A percentile compares a stretch with the other conserved stretches of the same genome.
These are phyloP conservation scores for Mystacornis crossleyi DNA, from an alignment of 2,113 vertebrate genomes.

Conservation along the genomic window DNA sequence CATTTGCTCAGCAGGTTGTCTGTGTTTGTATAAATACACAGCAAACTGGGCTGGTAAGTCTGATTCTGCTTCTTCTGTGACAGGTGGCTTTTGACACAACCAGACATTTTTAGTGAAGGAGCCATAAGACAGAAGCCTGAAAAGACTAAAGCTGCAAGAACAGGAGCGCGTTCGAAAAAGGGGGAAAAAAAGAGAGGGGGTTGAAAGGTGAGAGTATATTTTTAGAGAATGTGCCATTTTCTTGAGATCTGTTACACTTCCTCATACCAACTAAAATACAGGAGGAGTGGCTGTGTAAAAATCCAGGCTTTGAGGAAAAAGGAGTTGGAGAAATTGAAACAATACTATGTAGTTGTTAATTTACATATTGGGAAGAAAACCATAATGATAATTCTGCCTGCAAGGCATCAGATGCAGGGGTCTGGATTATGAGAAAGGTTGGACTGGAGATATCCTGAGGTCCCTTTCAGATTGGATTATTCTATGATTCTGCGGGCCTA, in stretches of 20 bases:
- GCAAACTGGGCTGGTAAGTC: not conserved
- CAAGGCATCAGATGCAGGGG: not conserved
- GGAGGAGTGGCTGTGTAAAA: not conserved
- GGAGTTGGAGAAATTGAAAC: not conserved
- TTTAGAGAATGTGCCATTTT: not conserved
- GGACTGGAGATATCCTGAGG: not conserved
- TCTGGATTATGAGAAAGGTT: not conserved
- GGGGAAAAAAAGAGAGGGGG: slow-evolving; percentile 60
- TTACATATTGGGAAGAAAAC: not conserved
- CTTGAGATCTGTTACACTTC: not conserved
- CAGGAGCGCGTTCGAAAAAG: slow-evolving; percentile 70
- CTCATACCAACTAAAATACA: not conserved
- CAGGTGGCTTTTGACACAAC: slow-evolving; percentile 75
- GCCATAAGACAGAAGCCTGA: slow-evolving; percentile 68
- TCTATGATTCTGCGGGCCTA: not conserved
- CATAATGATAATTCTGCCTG: not conserved
- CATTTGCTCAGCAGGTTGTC: not conserved
- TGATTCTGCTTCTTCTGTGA: slow-evolving; percentile 60
- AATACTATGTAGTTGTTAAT: not conserved
- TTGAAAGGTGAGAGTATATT: slow-evolving; percentile 71
- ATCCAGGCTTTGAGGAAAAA: not conserved
- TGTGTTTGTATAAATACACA: not conserved
- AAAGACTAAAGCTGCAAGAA: slow-evolving; percentile 76
- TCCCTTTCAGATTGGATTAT: not conserved
- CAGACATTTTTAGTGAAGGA: slow-evolving; percentile 75